Conservation (phyloP, 1,140 invertebrate genomes). For the Aphelinus atriplicis region DNA sequence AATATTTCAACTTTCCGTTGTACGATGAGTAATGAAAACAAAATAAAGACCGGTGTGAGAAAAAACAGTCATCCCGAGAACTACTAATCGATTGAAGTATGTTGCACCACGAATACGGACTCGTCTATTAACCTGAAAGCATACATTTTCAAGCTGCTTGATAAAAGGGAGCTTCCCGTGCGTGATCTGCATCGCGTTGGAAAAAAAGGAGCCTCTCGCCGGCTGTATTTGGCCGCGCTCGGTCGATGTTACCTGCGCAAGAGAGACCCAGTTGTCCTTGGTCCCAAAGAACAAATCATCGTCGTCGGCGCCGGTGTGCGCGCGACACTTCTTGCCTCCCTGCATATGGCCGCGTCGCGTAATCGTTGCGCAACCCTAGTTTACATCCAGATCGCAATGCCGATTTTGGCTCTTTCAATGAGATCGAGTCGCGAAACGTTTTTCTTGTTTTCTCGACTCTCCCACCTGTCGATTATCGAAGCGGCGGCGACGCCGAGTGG, state of each 20-base stretch:
- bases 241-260: neutral
- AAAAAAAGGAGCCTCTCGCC: no score
- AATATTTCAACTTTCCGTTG: no score
- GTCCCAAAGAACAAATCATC: constrained; percentile 42
- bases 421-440: no score
- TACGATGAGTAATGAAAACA: no score
- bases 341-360: constrained; percentile 35
- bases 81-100: neutral
- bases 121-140: no score
- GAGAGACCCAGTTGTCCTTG: constrained; percentile 55
- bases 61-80: no score
- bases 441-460: neutral
- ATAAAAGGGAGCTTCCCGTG: no score
- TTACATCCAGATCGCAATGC: neutral
- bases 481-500: neutral
- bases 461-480: neutral
- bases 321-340: constrained; percentile 18
- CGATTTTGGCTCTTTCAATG: constrained; percentile 29
- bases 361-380: constrained; percentile 46
- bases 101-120: no score
- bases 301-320: neutral
- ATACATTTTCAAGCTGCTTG: no score
- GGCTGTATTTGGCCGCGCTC: constrained; percentile 25
- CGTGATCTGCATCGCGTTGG: no score
- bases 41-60: no score